Evolutionary conservation across 1,140 invertebrate genomes (phyloP).

Genomic region (Pachyrhynchus sulphureomaculatus): DNA sequence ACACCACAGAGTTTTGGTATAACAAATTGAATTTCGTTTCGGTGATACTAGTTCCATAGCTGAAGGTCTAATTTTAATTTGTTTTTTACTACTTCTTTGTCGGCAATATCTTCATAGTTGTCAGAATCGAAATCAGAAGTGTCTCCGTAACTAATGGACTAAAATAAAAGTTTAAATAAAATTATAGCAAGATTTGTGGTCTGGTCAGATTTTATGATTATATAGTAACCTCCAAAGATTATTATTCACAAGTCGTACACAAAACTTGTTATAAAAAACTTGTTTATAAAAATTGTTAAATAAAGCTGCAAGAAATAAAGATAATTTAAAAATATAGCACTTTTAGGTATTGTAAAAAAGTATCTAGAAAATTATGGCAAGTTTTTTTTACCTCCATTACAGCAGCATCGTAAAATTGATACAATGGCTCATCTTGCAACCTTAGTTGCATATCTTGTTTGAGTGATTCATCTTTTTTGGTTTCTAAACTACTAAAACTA

Average conservation of each 20-base stretch:
- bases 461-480: constrained; percentile 43
- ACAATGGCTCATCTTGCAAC: constrained; percentile 76
- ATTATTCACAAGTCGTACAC: no score
- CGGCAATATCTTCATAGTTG: constrained; percentile 73
- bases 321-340: no score
- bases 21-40: constrained; percentile 58
- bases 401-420: constrained; percentile 85
- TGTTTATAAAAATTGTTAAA: no score
- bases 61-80: constrained; percentile 33
- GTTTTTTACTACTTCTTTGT: constrained; percentile 40
- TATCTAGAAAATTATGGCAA: no score
- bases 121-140: constrained; percentile 72
- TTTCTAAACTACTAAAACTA: constrained; percentile 43
- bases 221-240: no score
- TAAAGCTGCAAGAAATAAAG: no score
- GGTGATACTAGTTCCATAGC: constrained; percentile 59
- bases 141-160: constrained; percentile 62
- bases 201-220: no score
- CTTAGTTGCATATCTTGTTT: constrained; percentile 34
- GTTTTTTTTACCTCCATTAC: constrained; percentile 66
- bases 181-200: no score
- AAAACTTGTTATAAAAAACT: no score
- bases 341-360: no score
- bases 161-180: constrained; percentile 33
- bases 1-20: constrained; percentile 85